Conservation (phyloP, 2,797 vertebrate species). For the Hozukius guyotensis region DNA sequence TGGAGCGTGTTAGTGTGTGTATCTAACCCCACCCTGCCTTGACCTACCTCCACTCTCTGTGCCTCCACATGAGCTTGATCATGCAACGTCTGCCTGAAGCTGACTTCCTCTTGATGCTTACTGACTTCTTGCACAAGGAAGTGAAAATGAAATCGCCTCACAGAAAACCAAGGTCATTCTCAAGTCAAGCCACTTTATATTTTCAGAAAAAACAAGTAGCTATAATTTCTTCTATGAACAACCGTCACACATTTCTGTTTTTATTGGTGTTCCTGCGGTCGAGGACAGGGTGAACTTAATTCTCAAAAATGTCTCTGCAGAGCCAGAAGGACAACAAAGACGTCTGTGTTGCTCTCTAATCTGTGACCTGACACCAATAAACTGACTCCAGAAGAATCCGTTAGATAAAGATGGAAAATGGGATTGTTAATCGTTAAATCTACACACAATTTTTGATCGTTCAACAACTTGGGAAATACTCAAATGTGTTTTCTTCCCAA, state of each 20-base stretch:
- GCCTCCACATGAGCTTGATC: conserved; percentile 12
- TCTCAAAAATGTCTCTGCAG: conserved; percentile 2
- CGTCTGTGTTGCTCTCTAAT: not conserved
- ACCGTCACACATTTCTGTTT: not conserved
- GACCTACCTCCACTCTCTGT: conserved; percentile 33
- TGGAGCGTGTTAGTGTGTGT: conserved; percentile 1
- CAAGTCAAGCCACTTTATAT: not conserved
- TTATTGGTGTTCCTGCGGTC: not conserved
- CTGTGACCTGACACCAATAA: not conserved
- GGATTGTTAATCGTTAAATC: not conserved
- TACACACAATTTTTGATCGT: not conserved
- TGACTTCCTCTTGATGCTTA: conserved; percentile 14
- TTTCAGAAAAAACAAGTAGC: not conserved
- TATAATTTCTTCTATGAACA: not conserved
- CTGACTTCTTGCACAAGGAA: not conserved
- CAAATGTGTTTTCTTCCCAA: not conserved
- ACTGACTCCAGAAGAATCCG: not conserved
- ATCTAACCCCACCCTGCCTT: conserved; percentile 28
- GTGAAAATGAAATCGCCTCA: not conserved
- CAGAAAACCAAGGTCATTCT: conserved; percentile 3
- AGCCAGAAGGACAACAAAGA: conserved; percentile 2
- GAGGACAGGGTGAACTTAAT: not conserved
- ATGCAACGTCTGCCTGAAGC: conserved; percentile 12
- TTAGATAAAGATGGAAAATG: not conserved
- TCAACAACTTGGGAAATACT: not conserved